phyloP scores from a whole-genome alignment of 2,888 invertebrate genomes.

The Proisotoma minuta region DNA sequence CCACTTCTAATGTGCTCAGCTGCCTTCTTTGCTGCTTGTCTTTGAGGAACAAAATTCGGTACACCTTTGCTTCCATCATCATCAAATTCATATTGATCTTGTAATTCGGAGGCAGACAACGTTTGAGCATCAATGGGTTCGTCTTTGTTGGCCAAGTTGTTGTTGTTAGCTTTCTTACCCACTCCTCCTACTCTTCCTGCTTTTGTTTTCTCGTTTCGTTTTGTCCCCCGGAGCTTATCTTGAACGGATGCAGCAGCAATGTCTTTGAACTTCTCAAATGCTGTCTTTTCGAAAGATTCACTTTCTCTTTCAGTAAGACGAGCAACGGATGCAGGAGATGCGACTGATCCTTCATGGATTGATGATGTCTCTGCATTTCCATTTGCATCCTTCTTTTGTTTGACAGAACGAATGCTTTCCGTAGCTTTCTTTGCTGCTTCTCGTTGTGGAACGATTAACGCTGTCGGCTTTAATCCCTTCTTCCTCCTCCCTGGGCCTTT shows the following conservation, averaged over 20 bases:
- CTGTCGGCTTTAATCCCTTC: conserved; percentile 59
- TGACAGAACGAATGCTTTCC: conserved; percentile 67
- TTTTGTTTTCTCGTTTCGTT: conserved; percentile 51
- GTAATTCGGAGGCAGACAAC: neutral
- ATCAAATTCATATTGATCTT: conserved; percentile 59
- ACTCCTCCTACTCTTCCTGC: conserved; percentile 49
- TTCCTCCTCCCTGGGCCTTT: conserved; percentile 50
- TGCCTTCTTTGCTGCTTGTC: conserved; percentile 86
- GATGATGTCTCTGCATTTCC: neutral
- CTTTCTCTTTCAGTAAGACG: conserved; percentile 3
- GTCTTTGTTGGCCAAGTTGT: conserved; percentile 6
- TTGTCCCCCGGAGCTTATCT: conserved; percentile 51
- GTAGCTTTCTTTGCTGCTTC: conserved; percentile 88
- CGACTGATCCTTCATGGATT: neutral
- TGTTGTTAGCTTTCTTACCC: conserved; percentile 32
- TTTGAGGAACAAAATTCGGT: conserved; percentile 77
- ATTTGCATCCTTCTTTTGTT: conserved; percentile 55
- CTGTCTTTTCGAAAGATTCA: neutral
- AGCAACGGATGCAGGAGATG: neutral
- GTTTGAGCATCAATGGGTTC: too few species aligned
- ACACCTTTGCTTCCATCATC: conserved; percentile 60
- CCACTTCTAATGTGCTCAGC: conserved; percentile 79
- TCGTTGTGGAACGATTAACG: conserved; percentile 80
- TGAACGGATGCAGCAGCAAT: neutral
- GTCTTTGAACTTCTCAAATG: conserved; percentile 15